A percentile compares a stretch with the other conserved stretches of the same genome.
Evolutionary conservation across 2,113 vertebrate genomes (phyloP).

Genomic region (Salvelinus namaycush): DNA sequence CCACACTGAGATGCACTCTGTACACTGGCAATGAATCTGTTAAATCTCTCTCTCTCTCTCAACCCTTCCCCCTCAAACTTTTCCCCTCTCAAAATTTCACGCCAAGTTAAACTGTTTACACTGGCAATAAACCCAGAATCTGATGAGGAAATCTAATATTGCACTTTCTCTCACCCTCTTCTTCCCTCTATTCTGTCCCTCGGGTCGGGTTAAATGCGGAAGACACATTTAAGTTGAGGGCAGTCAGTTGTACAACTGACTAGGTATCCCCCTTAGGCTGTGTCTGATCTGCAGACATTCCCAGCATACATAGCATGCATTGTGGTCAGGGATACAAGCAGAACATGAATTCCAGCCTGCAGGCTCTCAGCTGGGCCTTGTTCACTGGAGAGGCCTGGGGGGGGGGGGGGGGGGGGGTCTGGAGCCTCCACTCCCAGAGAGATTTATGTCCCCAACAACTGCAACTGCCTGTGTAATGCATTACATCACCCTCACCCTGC

Average conservation of each 20-base stretch:
- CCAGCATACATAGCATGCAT: background rate
- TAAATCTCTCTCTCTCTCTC: no score
- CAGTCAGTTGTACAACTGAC: no score
- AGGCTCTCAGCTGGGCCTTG: background rate
- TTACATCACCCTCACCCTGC: no score
- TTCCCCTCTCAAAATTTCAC: no score
- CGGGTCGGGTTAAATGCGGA: no score
- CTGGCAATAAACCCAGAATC: background rate
- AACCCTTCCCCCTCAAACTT: no score
- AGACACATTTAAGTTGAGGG: no score
- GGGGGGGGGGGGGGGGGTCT: background rate
- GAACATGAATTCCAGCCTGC: background rate
- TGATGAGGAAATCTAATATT: background rate
- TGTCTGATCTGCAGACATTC: constrained; percentile 1
- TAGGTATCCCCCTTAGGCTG: background rate
- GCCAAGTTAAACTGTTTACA: no score
- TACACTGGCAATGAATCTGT: background rate
- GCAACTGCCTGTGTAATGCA: no score
- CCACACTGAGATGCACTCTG: background rate
- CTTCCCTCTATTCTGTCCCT: background rate
- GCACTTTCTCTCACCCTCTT: background rate
- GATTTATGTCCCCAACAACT: background rate
- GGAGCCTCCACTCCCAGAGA: background rate
- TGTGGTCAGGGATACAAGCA: background rate
- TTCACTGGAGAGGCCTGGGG: background rate